Conservation (phyloP, 1,140 invertebrate genomes). For the Venturia canescens region DNA sequence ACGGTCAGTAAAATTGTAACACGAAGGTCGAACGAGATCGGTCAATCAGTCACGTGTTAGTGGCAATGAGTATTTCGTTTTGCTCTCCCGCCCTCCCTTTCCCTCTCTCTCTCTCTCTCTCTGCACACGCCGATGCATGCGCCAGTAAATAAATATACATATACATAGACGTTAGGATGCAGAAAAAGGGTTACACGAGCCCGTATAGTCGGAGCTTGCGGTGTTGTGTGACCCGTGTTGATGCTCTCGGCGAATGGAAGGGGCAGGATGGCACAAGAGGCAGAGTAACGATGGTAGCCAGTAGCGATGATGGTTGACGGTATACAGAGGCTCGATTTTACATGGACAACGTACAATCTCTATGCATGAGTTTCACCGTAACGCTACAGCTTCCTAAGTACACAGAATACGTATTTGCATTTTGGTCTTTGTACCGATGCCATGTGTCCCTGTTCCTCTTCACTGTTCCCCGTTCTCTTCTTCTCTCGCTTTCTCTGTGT, state of each 20-base stretch:
- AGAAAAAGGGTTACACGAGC: not conserved
- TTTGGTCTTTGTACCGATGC: slow-evolving; percentile 72
- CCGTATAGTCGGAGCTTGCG: slow-evolving; percentile 10
- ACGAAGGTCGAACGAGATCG: slow-evolving; percentile 13
- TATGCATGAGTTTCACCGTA: slow-evolving; percentile 74
- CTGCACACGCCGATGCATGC: no score
- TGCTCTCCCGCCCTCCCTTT: no score
- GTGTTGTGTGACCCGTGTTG: slow-evolving; percentile 17
- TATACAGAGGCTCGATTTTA: slow-evolving; percentile 64
- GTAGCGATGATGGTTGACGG: slow-evolving; percentile 26
- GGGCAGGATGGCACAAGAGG: slow-evolving; percentile 23
- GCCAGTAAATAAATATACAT: no score
- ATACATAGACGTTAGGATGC: not conserved
- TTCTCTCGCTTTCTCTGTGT: slow-evolving; percentile 42
- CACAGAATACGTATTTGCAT: slow-evolving; percentile 75
- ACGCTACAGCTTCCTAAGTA: slow-evolving; percentile 74
- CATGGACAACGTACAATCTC: slow-evolving; percentile 72
- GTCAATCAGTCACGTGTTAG: not conserved
- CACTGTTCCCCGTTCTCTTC: slow-evolving; percentile 1
- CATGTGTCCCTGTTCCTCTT: slow-evolving; percentile 64
- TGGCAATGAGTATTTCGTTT: not conserved
- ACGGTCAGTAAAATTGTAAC: slow-evolving; percentile 31
- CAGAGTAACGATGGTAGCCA: slow-evolving; percentile 15
- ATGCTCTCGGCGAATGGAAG: slow-evolving; percentile 13
- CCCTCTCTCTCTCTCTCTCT: no score